Evolutionary conservation across 2,113 vertebrate genomes (phyloP).

Genomic region (Dromaius novaehollandiae): DNA sequence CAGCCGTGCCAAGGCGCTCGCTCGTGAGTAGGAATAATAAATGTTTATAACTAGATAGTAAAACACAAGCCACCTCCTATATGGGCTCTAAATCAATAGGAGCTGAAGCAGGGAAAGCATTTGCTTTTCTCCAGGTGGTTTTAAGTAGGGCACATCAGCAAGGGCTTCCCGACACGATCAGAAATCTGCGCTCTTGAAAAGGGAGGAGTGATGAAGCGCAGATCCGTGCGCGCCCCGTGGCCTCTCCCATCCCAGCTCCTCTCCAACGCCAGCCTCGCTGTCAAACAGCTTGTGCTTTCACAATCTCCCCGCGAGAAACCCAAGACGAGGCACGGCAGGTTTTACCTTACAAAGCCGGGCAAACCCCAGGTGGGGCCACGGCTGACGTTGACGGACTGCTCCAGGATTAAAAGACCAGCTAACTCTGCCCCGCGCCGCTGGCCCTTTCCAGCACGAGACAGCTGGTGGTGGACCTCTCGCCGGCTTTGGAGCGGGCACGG

Average conservation of each 20-base stretch:
- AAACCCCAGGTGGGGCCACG: fast-evolving
- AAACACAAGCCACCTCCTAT: background rate
- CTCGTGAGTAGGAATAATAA: background rate
- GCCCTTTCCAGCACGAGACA: fast-evolving
- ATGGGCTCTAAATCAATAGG: background rate
- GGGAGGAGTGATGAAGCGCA: background rate
- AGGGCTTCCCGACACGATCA: background rate
- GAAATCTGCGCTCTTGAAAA: background rate
- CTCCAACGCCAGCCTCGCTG: fast-evolving
- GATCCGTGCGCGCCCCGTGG: background rate
- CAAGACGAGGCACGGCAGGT: fast-evolving
- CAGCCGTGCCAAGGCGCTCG: background rate
- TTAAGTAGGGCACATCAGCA: background rate
- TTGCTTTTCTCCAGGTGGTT: fast-evolving
- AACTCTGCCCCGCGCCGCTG: background rate
- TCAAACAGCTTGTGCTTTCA: background rate
- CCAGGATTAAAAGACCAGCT: background rate
- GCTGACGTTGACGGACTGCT: background rate
- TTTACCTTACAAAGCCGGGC: background rate
- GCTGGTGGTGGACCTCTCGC: background rate
- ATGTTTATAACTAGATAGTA: background rate
- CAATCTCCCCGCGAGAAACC: background rate
- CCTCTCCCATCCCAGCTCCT: background rate
- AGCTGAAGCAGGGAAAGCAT: background rate
- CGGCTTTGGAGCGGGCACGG: background rate